phyloP scores from a whole-genome alignment of 2,113 vertebrate genomes.

The Seriola quinqueradiata region DNA sequence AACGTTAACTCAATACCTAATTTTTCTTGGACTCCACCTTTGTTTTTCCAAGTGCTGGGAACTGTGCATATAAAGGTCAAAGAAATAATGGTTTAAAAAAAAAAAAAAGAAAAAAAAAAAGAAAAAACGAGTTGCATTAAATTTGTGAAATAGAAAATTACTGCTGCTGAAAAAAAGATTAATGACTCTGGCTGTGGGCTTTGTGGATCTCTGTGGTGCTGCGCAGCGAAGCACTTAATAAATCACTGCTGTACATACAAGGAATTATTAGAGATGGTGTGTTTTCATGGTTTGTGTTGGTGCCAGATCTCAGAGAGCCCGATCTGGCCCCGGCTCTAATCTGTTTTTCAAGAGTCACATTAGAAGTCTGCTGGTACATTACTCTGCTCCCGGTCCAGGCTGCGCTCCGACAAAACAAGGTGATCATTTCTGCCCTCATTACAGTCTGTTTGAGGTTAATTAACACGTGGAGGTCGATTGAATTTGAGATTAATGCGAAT shows the following conservation, averaged over 20 bases:
- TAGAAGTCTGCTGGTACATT: conserved; percentile 31
- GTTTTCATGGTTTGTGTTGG: conserved; percentile 73
- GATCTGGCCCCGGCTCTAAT: conserved; percentile 74
- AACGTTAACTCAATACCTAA: conserved; percentile 78
- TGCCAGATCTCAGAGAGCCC: conserved; percentile 79
- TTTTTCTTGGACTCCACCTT: conserved; percentile 85
- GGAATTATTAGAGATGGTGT: conserved; percentile 79
- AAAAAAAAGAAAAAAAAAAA: no score
- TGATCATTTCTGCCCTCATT: conserved; percentile 23
- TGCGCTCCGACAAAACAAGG: background rate
- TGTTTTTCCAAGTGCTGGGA: conserved; percentile 86
- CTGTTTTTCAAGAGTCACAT: conserved; percentile 70
- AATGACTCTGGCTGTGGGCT: conserved; percentile 85
- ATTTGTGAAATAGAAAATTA: conserved; percentile 88
- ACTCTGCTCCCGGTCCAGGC: conserved; percentile 5
- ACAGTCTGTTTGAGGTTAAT: conserved; percentile 3
- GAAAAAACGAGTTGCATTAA: conserved; percentile 82
- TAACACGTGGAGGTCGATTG: background rate
- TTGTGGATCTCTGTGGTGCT: conserved; percentile 82
- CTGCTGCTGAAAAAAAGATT: conserved; percentile 86
- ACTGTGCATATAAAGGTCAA: conserved; percentile 83
- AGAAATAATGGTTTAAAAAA: conserved; percentile 79
- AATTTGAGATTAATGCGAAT: background rate
- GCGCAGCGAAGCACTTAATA: conserved; percentile 87
- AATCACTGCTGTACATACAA: conserved; percentile 86